phyloP scores from a whole-genome alignment of 2,888 invertebrate genomes.

The Limnephilus lunatus region DNA sequence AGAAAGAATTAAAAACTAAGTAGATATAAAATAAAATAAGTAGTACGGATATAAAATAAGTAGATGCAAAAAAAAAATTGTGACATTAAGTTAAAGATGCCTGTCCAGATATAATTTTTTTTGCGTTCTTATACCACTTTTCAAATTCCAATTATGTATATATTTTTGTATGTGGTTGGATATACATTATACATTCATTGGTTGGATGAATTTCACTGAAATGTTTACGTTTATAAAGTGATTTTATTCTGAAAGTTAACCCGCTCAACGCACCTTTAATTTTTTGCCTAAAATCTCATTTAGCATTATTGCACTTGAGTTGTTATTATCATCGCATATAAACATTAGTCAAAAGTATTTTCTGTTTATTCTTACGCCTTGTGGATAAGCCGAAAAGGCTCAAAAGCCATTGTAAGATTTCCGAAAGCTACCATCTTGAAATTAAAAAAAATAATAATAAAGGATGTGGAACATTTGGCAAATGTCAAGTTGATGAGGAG shows the following conservation, averaged over 20 bases:
- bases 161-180: not conserved
- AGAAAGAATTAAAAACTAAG: no score
- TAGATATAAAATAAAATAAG: no score
- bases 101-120: no score
- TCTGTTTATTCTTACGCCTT: conserved; percentile 27
- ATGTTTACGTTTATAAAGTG: not conserved
- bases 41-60: no score
- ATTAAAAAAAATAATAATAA: not conserved
- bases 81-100: no score
- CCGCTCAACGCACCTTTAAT: not conserved
- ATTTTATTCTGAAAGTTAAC: not conserved
- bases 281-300: conserved; percentile 28
- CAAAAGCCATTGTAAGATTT: conserved; percentile 3
- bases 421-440: not conserved
- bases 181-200: not conserved
- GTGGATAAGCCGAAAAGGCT: conserved; percentile 18
- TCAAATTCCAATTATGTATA: not conserved
- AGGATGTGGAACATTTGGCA: not conserved
- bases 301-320: conserved; percentile 35
- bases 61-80: no score
- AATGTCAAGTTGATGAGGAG: not conserved
- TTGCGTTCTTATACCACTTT: no score
- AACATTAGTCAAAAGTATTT: conserved; percentile 20
- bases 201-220: not conserved
- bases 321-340: conserved; percentile 2